Evolutionary conservation across 2,113 vertebrate species (phyloP).

Genomic region (Leptosomus discolor): DNA sequence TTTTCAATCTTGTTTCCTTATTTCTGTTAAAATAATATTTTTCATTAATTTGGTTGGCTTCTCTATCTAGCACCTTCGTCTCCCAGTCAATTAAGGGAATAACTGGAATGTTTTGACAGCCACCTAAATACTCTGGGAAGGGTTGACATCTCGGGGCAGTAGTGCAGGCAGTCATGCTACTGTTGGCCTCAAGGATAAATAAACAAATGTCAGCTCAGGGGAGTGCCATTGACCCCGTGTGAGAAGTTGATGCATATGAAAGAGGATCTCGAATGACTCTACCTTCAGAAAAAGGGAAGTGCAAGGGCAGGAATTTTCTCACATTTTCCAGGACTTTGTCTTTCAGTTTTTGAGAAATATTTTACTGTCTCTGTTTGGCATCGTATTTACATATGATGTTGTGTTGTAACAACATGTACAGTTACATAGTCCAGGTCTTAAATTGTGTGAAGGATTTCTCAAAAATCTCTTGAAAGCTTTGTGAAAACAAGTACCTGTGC

Average conservation of each 20-base stretch:
- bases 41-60: not conserved
- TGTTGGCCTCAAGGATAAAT: not conserved
- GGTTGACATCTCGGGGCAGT: not conserved
- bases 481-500: not conserved
- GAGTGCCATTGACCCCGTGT: rapidly evolving
- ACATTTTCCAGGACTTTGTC: not conserved
- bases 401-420: not conserved
- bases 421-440: not conserved
- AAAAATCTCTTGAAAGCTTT: not conserved
- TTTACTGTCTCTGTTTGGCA: not conserved
- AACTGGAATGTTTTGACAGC: not conserved
- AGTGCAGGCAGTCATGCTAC: not conserved
- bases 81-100: not conserved
- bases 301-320: not conserved
- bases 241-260: not conserved
- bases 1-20: not conserved
- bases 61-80: not conserved
- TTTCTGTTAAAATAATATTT: not conserved
- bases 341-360: not conserved
- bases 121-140: not conserved
- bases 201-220: not conserved
- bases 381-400: rapidly evolving
- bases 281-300: not conserved
- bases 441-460: not conserved
- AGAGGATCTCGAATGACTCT: not conserved